phyloP scores from a whole-genome alignment of 2,888 invertebrate species.

The Rhagonycha fulva region DNA sequence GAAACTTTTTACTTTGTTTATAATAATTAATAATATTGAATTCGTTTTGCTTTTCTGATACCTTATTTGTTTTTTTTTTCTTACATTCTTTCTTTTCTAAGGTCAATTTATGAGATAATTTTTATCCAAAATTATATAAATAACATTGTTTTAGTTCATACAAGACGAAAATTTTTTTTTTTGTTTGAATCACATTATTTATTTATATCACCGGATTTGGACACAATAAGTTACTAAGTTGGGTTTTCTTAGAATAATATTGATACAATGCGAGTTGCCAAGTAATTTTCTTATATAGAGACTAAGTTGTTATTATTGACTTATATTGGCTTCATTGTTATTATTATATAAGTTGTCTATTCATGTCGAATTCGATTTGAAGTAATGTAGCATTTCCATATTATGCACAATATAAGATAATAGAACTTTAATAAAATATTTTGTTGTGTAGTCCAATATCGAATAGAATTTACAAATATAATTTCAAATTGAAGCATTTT shows the following conservation, averaged over 20 bases:
- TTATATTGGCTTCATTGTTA: background rate
- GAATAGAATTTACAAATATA: background rate
- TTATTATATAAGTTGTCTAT: background rate
- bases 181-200: background rate
- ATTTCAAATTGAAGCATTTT: background rate
- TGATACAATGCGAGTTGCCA: background rate
- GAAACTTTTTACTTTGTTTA: too few relatives aligned
- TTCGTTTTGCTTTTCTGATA: too few relatives aligned
- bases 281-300: background rate
- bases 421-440: background rate
- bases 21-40: too few relatives aligned
- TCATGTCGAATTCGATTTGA: background rate
- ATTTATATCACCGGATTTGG: background rate
- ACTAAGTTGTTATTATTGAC: background rate
- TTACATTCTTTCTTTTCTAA: too few relatives aligned
- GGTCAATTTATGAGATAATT: too few relatives aligned
- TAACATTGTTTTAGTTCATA: background rate
- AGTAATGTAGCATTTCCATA: background rate
- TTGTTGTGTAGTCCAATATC: background rate
- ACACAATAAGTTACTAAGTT: background rate
- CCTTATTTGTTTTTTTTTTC: too few relatives aligned
- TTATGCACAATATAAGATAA: background rate
- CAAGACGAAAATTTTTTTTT: background rate
- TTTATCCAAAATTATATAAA: too few relatives aligned
- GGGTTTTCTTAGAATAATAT: background rate